Evolutionary conservation across 2,113 vertebrate genomes (phyloP).

Genomic region (Chaetura pelagica): DNA sequence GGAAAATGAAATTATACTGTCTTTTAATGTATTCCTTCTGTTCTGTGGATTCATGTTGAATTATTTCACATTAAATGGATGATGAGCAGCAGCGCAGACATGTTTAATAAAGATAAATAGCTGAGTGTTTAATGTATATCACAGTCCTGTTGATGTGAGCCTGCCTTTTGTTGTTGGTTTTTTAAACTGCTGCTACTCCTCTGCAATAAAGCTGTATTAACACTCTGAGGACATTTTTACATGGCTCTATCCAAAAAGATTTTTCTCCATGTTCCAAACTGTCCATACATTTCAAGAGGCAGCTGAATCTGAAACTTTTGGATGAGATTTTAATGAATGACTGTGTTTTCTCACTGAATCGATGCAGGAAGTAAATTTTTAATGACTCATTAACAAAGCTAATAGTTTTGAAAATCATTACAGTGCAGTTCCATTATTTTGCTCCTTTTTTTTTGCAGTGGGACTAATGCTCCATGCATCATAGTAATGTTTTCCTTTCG

Average conservation of each 20-base stretch:
- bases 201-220: neutral
- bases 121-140: neutral
- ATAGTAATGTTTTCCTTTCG: slow-evolving; percentile 49
- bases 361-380: slow-evolving; percentile 57
- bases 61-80: neutral
- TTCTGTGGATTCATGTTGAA: neutral
- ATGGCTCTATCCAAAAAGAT: neutral
- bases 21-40: neutral
- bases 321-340: slow-evolving; percentile 53
- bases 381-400: slow-evolving; percentile 67
- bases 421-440: slow-evolving; percentile 38
- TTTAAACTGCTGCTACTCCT: neutral
- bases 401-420: slow-evolving; percentile 66
- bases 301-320: slow-evolving; percentile 21
- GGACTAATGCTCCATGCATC: slow-evolving; percentile 46
- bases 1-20: neutral
- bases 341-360: slow-evolving; percentile 13
- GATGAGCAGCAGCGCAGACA: neutral
- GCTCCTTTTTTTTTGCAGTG: slow-evolving; percentile 44
- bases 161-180: neutral
- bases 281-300: neutral
- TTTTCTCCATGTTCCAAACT: neutral
- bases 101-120: neutral
- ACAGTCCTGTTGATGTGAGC: neutral
- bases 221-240: neutral